Base-by-base conservation (phyloP, 2,113 vertebrate species). In the Centropristis striata region DNA sequence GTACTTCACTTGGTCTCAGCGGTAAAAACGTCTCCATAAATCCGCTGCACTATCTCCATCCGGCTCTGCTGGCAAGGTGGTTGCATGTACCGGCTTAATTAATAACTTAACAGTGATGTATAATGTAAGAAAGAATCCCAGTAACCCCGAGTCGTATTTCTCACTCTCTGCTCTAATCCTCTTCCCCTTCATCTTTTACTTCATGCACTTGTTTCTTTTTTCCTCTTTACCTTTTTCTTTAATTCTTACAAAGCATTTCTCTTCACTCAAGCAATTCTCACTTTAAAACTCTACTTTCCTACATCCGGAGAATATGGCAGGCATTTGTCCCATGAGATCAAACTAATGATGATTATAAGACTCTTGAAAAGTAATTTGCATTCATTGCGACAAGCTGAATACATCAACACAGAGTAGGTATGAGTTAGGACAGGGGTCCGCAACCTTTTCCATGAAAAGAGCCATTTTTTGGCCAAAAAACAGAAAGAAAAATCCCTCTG, bases 101-200 rank as follows among this genome's bases (percentile, higher is more conserved):
- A 86, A 80, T 80, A 86, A 84, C 64, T 83, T 57, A 83, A 57
- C 68, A 70, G 23, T 75, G 37, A 87, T 83, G 61, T 57, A 86
- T 69, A 85, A 76, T 85, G 75, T 69, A 75, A 55, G 51, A 12
- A 71, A 55, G 61, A 83, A 21, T 79, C 60, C 61, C 4, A 0
- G 4, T 57, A 60, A 71, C 67, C 55, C 74, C n/a, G 64, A 37
- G 41, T 47, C n/a, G 58, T 49, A 58, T 68, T 49, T 49, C 21
- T 78, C 25, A 32, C 16, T 42, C 25, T 57, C 27, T 54, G 14
- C 9, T 66, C 44, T 68, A n/a, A 63, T 58, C 21, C 47, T 18
- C 49, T 49, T 55, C 16, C 28, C n/a, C 27, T 8, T 55, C 63
- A 50, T 23, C 25, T 53, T 39, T 61, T 21, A 42, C 65, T 54